Evolutionary conservation across 2,113 vertebrate species (phyloP).

Genomic region (Numenius arquata): DNA sequence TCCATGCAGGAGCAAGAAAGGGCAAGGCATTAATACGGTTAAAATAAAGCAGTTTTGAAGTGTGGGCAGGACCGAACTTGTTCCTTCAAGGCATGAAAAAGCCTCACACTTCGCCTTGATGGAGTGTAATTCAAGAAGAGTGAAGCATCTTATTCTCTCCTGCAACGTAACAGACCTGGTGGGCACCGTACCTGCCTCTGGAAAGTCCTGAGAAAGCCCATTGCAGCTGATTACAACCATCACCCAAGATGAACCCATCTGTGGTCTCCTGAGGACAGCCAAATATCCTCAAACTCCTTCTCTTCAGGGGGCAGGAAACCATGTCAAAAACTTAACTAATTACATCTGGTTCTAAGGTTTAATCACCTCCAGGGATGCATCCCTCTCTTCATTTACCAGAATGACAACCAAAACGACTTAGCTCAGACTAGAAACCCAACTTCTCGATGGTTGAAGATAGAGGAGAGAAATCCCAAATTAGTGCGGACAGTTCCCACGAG

Average conservation of each 20-base stretch:
- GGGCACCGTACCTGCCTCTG: neutral
- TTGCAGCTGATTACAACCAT: neutral
- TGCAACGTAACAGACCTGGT: accelerated
- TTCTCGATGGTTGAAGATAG: neutral
- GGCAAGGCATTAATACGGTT: neutral
- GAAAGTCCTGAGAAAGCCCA: neutral
- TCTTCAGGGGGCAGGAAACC: neutral
- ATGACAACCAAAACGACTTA: neutral
- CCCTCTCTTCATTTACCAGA: neutral
- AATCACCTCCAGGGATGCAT: neutral
- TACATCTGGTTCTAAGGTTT: neutral
- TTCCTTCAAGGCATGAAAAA: neutral
- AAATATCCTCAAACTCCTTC: neutral
- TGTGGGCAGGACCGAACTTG: neutral
- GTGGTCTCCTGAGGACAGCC: neutral
- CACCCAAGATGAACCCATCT: neutral
- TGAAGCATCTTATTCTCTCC: neutral
- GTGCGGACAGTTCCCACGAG: neutral
- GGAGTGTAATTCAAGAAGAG: neutral
- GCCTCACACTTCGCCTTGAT: neutral
- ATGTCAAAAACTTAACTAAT: neutral
- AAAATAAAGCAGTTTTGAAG: neutral
- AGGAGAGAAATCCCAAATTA: neutral
- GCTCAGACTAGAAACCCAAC: neutral
- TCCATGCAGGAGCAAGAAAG: neutral